These are phyloP conservation scores for Hylaeus anthracinus DNA, from an alignment of 1,140 invertebrate species.

Conservation along the genomic window DNA sequence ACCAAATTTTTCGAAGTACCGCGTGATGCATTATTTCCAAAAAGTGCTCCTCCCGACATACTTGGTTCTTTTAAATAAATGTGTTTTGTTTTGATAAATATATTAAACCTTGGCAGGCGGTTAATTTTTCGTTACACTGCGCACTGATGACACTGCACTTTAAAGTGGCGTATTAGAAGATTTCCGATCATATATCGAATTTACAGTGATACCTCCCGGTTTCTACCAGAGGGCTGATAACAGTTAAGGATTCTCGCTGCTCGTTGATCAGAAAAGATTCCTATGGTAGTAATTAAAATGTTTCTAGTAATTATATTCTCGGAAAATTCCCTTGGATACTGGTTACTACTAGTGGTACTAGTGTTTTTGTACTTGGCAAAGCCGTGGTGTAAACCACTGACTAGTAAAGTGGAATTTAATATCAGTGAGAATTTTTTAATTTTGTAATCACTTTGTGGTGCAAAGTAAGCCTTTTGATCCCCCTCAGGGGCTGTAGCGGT, in stretches of 20 bases:
- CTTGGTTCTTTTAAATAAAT: not conserved
- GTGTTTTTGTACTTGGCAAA: too few relatives aligned
- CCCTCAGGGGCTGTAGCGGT: too few relatives aligned
- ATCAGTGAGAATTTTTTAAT: too few relatives aligned
- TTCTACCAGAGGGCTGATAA: not conserved
- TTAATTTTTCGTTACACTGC: constrained; percentile 22
- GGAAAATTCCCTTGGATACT: too few relatives aligned
- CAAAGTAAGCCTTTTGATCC: too few relatives aligned
- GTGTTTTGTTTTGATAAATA: constrained; percentile 29
- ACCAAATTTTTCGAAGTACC: constrained; percentile 94
- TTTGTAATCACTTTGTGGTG: too few relatives aligned
- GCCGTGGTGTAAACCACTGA: too few relatives aligned
- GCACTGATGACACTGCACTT: constrained; percentile 60
- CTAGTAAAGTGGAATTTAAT: too few relatives aligned
- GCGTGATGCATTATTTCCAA: constrained; percentile 86
- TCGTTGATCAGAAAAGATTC: too few relatives aligned
- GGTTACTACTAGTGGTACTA: too few relatives aligned
- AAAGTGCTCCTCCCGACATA: constrained; percentile 85
- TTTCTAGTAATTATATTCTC: too few relatives aligned
- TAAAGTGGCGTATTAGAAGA: constrained; percentile 51
- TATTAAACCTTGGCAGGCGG: constrained; percentile 20
- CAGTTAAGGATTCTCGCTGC: not conserved
- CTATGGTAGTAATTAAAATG: too few relatives aligned
- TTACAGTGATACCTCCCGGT: not conserved
- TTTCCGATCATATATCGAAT: constrained; percentile 4